These are phyloP conservation scores for Tetragnatha montana DNA, from an alignment of 2,888 invertebrate species.

Conservation along the genomic window DNA sequence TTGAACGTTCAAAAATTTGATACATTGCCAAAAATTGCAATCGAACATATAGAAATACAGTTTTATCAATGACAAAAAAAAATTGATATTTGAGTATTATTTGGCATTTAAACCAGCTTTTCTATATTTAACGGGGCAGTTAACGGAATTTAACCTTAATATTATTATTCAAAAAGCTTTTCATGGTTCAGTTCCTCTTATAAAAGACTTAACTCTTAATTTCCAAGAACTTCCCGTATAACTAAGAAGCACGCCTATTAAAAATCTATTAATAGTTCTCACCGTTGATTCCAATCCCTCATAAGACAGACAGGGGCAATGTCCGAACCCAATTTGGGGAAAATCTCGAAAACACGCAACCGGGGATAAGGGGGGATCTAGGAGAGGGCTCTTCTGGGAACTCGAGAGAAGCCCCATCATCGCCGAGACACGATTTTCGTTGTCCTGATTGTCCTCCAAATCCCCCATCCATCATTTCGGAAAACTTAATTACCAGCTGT, in stretches of 20 bases:
- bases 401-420: background rate
- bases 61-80: too few relatives aligned
- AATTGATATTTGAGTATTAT: too few relatives aligned
- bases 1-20: too few relatives aligned
- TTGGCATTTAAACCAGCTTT: too few relatives aligned
- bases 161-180: too few relatives aligned
- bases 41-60: too few relatives aligned
- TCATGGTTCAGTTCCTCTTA: too few relatives aligned
- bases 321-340: too few relatives aligned
- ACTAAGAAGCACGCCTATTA: background rate
- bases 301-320: background rate
- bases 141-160: too few relatives aligned
- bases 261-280: background rate
- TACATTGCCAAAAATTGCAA: too few relatives aligned
- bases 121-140: too few relatives aligned
- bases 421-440: background rate
- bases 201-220: constrained; percentile 7
- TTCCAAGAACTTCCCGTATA: too few relatives aligned
- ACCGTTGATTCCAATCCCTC: background rate
- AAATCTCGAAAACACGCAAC: background rate
- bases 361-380: background rate
- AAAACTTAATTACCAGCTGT: constrained; percentile 67
- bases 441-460: constrained; percentile 15
- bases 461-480: constrained; percentile 55
- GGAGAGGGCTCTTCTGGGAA: background rate